phyloP scores from a whole-genome alignment of 2,888 invertebrate genomes.

The Eupithecia abbreviata region DNA sequence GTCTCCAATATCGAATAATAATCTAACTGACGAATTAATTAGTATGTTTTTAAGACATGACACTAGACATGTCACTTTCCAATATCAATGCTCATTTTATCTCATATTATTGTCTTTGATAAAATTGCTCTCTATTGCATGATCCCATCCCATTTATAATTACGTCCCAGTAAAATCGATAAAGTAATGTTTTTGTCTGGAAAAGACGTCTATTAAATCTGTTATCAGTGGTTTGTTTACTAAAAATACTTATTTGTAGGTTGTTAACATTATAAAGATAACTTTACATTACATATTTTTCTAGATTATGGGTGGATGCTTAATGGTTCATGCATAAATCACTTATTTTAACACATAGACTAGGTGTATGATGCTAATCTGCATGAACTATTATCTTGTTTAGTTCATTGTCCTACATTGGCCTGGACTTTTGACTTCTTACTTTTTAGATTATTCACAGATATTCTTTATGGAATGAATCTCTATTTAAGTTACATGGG shows the following conservation, averaged over 20 bases:
- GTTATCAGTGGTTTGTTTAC: slow-evolving; percentile 38
- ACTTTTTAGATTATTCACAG: background rate
- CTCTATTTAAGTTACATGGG: background rate
- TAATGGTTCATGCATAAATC: background rate
- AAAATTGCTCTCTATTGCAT: slow-evolving; percentile 44
- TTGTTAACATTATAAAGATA: background rate
- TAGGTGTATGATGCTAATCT: background rate
- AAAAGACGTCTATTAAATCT: slow-evolving; percentile 28
- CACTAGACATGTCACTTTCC: background rate
- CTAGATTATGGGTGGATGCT: background rate
- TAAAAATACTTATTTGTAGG: slow-evolving; percentile 22
- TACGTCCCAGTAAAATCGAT: slow-evolving; percentile 43
- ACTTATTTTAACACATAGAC: background rate
- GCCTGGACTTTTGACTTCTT: background rate
- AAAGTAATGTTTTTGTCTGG: slow-evolving; percentile 46
- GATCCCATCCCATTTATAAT: slow-evolving; percentile 49
- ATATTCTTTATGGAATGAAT: background rate
- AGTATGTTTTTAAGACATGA: no score
- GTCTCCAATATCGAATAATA: no score
- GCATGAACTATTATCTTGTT: background rate
- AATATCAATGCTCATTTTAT: background rate
- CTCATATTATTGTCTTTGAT: background rate
- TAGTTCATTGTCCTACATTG: background rate
- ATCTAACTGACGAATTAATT: no score
- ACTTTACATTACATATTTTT: background rate